A percentile compares a stretch with the other conserved stretches of the same genome.
Conservation (phyloP, 2,113 vertebrate species). For the Callipepla squamata region DNA sequence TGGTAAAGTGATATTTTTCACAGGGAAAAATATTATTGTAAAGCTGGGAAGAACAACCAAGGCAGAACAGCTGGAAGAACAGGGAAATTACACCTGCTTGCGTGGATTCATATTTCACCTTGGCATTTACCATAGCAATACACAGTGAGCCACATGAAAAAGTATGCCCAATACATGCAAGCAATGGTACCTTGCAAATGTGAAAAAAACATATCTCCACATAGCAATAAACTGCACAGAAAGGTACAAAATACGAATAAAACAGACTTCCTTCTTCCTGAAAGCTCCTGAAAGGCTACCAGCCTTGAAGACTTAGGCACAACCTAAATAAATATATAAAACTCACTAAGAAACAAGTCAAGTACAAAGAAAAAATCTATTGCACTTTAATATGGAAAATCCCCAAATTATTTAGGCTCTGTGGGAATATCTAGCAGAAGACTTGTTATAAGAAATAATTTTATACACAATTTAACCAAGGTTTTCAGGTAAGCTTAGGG, state of each 20-base stretch:
- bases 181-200: neutral
- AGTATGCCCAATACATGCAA: neutral
- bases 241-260: neutral
- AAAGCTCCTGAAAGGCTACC: neutral
- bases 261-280: neutral
- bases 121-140: constrained; percentile 5
- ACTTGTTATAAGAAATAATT: neutral
- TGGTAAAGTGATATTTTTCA: neutral
- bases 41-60: neutral
- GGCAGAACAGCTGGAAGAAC: neutral
- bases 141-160: neutral
- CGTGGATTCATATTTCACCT: neutral
- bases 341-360: neutral
- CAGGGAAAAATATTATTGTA: neutral
- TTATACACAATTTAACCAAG: neutral
- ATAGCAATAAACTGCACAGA: neutral
- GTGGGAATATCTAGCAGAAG: accelerated
- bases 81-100: neutral
- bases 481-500: neutral
- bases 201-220: neutral
- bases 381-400: neutral
- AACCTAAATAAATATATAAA: neutral
- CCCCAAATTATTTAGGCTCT: neutral
- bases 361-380: neutral
- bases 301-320: neutral